phyloP scores from a whole-genome alignment of 2,113 vertebrate species.

The Campylomormyrus tamandua region DNA sequence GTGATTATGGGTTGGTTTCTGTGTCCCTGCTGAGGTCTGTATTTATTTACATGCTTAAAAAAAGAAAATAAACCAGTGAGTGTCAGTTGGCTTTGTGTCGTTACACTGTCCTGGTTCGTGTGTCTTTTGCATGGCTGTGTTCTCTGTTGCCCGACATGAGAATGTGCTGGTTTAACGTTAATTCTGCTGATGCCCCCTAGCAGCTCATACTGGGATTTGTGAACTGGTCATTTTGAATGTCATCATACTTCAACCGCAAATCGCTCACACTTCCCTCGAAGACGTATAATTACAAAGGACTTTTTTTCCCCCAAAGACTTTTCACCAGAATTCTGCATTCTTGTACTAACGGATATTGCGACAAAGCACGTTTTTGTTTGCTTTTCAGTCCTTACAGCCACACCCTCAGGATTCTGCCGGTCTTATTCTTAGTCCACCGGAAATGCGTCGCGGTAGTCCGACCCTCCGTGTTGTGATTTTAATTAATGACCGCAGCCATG shows the following conservation, averaged over 20 bases:
- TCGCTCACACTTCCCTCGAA: not conserved
- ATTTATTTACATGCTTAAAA: conserved; percentile 17
- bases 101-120: not conserved
- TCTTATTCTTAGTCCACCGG: not conserved
- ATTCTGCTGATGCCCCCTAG: not conserved
- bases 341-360: not conserved
- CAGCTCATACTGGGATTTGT: not conserved
- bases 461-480: not conserved
- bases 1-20: not conserved
- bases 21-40: not conserved
- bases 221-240: not conserved
- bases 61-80: not conserved
- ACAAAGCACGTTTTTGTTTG: not conserved
- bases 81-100: not conserved
- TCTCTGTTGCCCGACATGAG: not conserved
- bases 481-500: not conserved
- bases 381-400: not conserved
- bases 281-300: not conserved
- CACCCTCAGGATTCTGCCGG: not conserved
- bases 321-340: not conserved
- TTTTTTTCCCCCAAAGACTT: not conserved
- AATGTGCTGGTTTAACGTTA: not conserved
- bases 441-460: not conserved
- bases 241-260: not conserved
- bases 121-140: not conserved